A percentile compares a stretch with the other conserved stretches of the same genome.
phyloP scores from a whole-genome alignment of 2,888 invertebrate species.

The Schizotus pectinicornis region DNA sequence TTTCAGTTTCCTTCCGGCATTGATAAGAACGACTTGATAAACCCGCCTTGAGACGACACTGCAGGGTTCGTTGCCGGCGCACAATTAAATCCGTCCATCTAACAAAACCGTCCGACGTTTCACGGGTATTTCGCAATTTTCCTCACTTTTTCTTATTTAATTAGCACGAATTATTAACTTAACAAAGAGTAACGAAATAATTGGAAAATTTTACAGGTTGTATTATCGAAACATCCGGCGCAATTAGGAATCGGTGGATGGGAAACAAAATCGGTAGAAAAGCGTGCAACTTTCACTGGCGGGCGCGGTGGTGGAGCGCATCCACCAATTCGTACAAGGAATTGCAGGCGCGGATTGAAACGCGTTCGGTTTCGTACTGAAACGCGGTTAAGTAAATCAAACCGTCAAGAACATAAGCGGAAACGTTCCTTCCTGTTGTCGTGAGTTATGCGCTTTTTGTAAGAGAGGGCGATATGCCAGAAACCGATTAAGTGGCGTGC shows the following conservation, averaged over 20 bases:
- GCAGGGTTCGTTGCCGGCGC: neutral
- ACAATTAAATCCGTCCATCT: neutral
- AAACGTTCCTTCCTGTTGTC: slow-evolving; percentile 13
- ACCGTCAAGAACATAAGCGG: slow-evolving; percentile 10
- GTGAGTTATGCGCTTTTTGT: slow-evolving; percentile 4
- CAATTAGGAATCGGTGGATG: too few species aligned
- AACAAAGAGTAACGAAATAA: too few species aligned
- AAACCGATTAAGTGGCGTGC: neutral
- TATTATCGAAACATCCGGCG: too few species aligned
- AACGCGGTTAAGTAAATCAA: slow-evolving; percentile 8
- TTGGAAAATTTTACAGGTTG: too few species aligned
- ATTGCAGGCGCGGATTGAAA: neutral
- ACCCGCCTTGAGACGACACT: neutral
- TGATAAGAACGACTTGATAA: slow-evolving; percentile 21
- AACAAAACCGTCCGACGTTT: neutral
- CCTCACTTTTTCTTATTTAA: too few species aligned
- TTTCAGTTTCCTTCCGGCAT: slow-evolving; percentile 20
- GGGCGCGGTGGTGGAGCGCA: too few species aligned
- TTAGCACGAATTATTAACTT: too few species aligned
- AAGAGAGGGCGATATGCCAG: neutral
- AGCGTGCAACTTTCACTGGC: too few species aligned
- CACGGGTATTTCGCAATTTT: neutral
- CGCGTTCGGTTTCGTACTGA: slow-evolving; percentile 3
- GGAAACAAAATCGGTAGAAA: too few species aligned
- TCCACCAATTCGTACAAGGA: too few species aligned